Percentiles rank a stretch among this genome's conserved stretches.
Evolutionary conservation across 1,140 invertebrate species (phyloP).

Genomic region (Dendrolimus kikuchii): DNA sequence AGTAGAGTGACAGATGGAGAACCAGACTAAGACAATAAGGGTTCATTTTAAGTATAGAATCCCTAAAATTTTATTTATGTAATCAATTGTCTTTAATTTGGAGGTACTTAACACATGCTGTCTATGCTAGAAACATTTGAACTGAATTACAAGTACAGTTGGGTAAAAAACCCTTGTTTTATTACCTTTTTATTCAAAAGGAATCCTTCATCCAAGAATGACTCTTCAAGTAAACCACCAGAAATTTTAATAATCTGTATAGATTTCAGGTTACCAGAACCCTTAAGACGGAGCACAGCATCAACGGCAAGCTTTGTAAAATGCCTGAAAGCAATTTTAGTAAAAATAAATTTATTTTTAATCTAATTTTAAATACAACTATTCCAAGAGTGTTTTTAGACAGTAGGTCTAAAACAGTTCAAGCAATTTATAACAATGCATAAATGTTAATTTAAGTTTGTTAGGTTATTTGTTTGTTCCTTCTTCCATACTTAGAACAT

Average conservation of each 20-base stretch:
- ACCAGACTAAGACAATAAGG: too few species aligned
- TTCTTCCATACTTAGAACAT: too few species aligned
- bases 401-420: too few species aligned
- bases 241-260: slow-evolving; percentile 99
- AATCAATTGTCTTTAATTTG: too few species aligned
- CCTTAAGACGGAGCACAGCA: slow-evolving; percentile 95
- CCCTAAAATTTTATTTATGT: too few species aligned
- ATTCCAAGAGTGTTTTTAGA: too few species aligned
- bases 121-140: background rate
- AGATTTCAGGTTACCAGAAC: slow-evolving; percentile 94
- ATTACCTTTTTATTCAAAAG: slow-evolving; percentile 93
- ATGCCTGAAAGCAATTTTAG: slow-evolving; percentile 67
- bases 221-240: slow-evolving; percentile 93
- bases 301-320: slow-evolving; percentile 97
- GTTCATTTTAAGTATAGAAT: too few species aligned
- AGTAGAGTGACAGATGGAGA: too few species aligned
- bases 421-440: background rate
- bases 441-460: background rate
- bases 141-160: background rate
- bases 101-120: too few species aligned
- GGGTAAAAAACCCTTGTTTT: background rate
- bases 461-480: too few species aligned
- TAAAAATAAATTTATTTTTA: slow-evolving; percentile 4
- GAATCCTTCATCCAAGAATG: slow-evolving; percentile 98
- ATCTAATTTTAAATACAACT: background rate